These are phyloP conservation scores for Sebastes nivosus DNA, from an alignment of 2,797 vertebrate species.

Conservation along the genomic window DNA sequence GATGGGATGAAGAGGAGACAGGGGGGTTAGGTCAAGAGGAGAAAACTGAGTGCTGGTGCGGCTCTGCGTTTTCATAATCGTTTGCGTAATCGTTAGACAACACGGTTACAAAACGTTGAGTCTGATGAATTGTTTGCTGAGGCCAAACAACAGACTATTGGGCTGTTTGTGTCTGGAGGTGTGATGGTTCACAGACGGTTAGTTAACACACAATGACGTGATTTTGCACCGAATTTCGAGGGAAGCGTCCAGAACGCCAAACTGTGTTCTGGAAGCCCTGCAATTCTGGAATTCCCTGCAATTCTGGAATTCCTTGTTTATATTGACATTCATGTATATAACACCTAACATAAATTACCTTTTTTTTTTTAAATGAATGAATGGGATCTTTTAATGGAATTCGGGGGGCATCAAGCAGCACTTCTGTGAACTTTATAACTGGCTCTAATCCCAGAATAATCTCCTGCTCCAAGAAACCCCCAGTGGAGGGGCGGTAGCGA, in stretches of 20 bases:
- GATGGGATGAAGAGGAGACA: neutral
- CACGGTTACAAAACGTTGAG: slow-evolving; percentile 61
- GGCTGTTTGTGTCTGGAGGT: too few relatives aligned
- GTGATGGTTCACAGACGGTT: neutral
- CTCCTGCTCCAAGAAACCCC: neutral
- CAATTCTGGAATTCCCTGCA: neutral
- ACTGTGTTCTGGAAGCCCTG: neutral
- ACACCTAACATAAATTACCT: accelerated
- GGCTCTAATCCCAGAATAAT: slow-evolving; percentile 30
- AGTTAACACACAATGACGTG: neutral
- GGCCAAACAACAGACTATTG: neutral
- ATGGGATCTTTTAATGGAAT: accelerated
- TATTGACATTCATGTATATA: neutral
- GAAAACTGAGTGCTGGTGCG: slow-evolving; percentile 26
- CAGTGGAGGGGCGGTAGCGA: slow-evolving; percentile 6
- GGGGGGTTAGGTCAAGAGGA: neutral
- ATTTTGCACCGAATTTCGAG: neutral
- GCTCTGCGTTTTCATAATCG: slow-evolving; percentile 54
- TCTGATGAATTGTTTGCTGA: neutral
- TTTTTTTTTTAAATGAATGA: neutral
- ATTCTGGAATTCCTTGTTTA: neutral
- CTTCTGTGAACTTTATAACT: neutral
- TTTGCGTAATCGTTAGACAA: slow-evolving; percentile 69
- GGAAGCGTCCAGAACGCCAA: neutral
- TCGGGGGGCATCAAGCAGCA: neutral